Percentiles rank a stretch among this genome's conserved stretches.
These are phyloP conservation scores for Chionodraco myersi DNA, from an alignment of 2,113 vertebrate genomes.

Conservation along the genomic window DNA sequence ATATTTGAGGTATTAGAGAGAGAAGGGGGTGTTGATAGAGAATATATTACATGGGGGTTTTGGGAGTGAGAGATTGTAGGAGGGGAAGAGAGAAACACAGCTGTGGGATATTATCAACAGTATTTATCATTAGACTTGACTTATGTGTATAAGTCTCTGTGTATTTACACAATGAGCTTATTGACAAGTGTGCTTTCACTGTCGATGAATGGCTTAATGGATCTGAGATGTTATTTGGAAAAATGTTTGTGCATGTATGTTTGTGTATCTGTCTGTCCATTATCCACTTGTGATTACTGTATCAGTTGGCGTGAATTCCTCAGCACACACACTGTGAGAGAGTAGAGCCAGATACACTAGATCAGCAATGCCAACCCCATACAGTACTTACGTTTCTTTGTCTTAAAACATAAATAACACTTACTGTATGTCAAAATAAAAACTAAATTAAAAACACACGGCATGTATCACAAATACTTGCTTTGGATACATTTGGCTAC, in stretches of 20 bases:
- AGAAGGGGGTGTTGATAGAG: slow-evolving; percentile 10
- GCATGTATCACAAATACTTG: not conserved
- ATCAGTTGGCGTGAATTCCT: slow-evolving; percentile 42
- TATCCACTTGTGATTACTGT: slow-evolving; percentile 38
- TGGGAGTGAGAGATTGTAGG: slow-evolving; percentile 26
- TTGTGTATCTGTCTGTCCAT: slow-evolving; percentile 53
- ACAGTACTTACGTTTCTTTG: not conserved
- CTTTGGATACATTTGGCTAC: too few species aligned
- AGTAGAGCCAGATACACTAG: slow-evolving; percentile 11
- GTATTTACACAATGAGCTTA: slow-evolving; percentile 42
- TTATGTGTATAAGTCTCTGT: slow-evolving; percentile 35
- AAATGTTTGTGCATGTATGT: slow-evolving; percentile 37
- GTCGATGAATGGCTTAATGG: slow-evolving; percentile 40
- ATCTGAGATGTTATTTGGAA: slow-evolving; percentile 28
- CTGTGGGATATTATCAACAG: slow-evolving; percentile 70
- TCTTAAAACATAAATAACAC: not conserved
- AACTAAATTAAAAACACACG: not conserved
- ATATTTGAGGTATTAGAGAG: slow-evolving; percentile 51
- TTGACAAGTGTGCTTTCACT: slow-evolving; percentile 29
- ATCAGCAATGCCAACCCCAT: slow-evolving; percentile 16
- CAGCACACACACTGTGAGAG: slow-evolving; percentile 9
- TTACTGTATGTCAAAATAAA: not conserved
- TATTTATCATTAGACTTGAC: slow-evolving; percentile 43
- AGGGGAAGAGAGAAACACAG: slow-evolving; percentile 59
- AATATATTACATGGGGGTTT: slow-evolving; percentile 34